Evolutionary conservation across 1,140 invertebrate genomes (phyloP), one percentile per base, ranked within the genome.

Genomic region (Drosophila nebulosa): DNA sequence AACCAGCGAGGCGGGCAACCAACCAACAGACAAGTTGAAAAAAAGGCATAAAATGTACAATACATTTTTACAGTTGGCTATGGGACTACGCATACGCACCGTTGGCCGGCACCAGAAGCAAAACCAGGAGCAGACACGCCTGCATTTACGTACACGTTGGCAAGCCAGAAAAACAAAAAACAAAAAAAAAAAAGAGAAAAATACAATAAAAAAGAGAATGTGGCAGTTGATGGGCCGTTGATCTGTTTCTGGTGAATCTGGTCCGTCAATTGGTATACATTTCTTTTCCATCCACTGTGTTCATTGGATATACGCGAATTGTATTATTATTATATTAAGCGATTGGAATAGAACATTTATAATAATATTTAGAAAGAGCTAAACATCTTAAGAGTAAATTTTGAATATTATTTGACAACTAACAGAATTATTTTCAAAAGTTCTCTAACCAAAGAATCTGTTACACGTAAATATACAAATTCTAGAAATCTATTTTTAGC

Each of bases 11-110:
- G 60, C 53, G 35, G 42, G 39, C 69, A 52, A 39, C 56, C 50
- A 55, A 57, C 55, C 67, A 52, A 55, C 32, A 55, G 24, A 16
- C 35, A 59, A 64, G 30, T 66, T 52, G 61, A 66, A 69, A 81
- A 74, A 86, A 81, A 78, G 39, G 21, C 61, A 61, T 59, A 58
- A 71, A 80, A 71, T 85, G 67, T 70, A 86, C 81, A 86, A 88
- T 86, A 58, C 83, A 88, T 78, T 88, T 46, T 86, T 81, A 74
- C 78, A 81, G 53, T 55, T 86, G 78, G 60, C 76, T 63, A 53
- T 80, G 65, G 59, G 62, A 61, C 62, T 58, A 74, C 52, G 53
- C 58, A 68, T 76, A 81, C 69, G 77, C 80, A 73, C 73, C 57
- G 77, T 58, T 85, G 80, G 63, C 57, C 46, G 62, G 68, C 30